phyloP scores from a whole-genome alignment of 1,140 invertebrate species.

The Drosophila oshimai region DNA sequence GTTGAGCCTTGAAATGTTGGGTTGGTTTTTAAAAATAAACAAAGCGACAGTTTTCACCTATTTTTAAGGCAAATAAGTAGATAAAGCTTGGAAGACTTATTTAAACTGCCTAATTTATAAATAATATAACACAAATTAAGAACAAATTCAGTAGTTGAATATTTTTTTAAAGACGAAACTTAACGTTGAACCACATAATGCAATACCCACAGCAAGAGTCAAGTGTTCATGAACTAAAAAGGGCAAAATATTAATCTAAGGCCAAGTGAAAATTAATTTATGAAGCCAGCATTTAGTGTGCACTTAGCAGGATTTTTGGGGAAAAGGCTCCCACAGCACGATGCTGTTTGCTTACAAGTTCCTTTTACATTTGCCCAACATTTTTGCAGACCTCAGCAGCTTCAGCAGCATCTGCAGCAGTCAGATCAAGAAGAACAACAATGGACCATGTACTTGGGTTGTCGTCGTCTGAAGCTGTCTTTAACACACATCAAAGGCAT shows the following conservation, averaged over 20 bases:
- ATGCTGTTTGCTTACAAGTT: constrained; percentile 4
- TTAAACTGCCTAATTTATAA: too few relatives aligned
- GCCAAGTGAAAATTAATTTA: background rate
- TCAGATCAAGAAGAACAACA: constrained; percentile 11
- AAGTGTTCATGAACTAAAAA: background rate
- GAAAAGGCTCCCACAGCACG: background rate
- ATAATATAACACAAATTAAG: too few relatives aligned
- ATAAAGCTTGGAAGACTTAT: too few relatives aligned
- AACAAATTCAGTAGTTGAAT: too few relatives aligned
- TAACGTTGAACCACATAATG: background rate
- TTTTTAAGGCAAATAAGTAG: too few relatives aligned
- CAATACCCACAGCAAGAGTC: background rate
- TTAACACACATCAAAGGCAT: constrained; percentile 79
- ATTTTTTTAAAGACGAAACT: background rate
- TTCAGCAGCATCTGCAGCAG: constrained; percentile 4
- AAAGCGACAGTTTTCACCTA: too few relatives aligned
- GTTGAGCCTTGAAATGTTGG: background rate
- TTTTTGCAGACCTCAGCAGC: constrained; percentile 24
- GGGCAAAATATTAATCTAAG: background rate
- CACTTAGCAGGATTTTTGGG: background rate
- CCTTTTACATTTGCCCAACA: constrained; percentile 25
- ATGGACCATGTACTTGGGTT: constrained; percentile 43
- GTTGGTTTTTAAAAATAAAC: too few relatives aligned
- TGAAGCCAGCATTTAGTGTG: background rate
- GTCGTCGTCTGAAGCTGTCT: constrained; percentile 71